These are phyloP conservation scores for Philotrypesis tridentata DNA, from an alignment of 1,140 invertebrate genomes.

Conservation along the genomic window DNA sequence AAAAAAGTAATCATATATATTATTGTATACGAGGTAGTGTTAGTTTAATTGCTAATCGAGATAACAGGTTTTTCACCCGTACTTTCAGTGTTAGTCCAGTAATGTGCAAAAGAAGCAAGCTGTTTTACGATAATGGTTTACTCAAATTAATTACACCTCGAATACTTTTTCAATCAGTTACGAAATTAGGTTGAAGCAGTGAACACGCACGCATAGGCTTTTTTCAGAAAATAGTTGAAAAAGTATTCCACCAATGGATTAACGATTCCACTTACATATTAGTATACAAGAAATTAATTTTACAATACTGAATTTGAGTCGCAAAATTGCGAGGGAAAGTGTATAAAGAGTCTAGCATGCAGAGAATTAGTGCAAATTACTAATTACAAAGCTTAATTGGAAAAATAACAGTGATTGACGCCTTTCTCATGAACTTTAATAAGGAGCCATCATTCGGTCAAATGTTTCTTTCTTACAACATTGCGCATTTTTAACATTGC, in stretches of 20 bases:
- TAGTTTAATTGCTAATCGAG: neutral
- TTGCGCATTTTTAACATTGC: neutral
- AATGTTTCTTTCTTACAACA: neutral
- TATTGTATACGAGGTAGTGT: neutral
- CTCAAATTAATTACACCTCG: neutral
- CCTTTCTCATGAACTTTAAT: neutral
- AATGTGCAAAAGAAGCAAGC: conserved; percentile 24
- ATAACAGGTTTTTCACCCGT: neutral
- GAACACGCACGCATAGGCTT: neutral
- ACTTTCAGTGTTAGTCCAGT: conserved; percentile 4
- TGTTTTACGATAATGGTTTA: conserved; percentile 2
- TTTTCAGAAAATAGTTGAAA: neutral
- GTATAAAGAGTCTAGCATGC: neutral
- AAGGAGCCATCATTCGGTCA: neutral
- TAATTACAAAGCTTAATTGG: neutral
- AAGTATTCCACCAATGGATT: neutral
- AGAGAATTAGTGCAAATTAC: neutral
- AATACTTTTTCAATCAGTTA: neutral
- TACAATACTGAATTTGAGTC: neutral
- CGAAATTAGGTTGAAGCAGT: neutral
- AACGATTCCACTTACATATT: conserved; percentile 14
- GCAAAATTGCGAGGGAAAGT: conserved; percentile 5
- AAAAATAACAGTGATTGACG: neutral
- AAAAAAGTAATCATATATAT: conserved; percentile 12
- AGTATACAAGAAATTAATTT: conserved; percentile 4